Evolutionary conservation across 2,888 invertebrate species (phyloP), one percentile per base, ranked within the genome.

Genomic region (Campoplex capitator): DNA sequence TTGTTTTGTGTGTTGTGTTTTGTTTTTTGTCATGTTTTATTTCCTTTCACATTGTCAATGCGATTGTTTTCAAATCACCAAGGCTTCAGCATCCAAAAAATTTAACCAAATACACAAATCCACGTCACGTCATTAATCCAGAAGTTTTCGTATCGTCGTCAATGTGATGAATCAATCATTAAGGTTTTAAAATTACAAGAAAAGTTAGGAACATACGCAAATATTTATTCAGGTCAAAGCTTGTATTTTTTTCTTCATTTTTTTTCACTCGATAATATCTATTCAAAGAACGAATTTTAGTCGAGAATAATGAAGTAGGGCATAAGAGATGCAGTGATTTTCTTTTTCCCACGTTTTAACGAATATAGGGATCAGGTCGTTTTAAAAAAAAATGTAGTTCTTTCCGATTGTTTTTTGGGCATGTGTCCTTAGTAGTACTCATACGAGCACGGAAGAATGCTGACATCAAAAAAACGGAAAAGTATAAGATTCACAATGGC

Each of bases 1-100:
- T 84, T 85, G 74, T 77, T 11, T 23, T 28, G 54, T 56, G 70
- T 85, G 54, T 54, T 51, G 42, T 79, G 74, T 74, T 28, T 48
- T 77, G 78, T 71, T 23, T 54, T 38, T 81, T 81, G 62, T 73
- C 9, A 65, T 58, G 71, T 76, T 67, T 74, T 83, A 23, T 58
- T 54, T 32, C 8, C 56, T 75, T 54, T n/a, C 45, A 68, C 67
- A 35, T 38, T 70, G 42, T n/a, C 56, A 70, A 35, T 48, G 35
- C 45, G n/a, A 58, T 45, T 45, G 3, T 51, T 67, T 67, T n/a
- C 51, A 42, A 65, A 42, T 0, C 51, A 54, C 16, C 35, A 16
- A 67, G 51, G n/a, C 67, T 38, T 23, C 8, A 65, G 48, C 76
- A 65, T 65, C 23, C 18, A 51, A 67, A 51, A 76, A 54, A 38